A percentile compares a stretch with the other conserved stretches of the same genome.
These are phyloP conservation scores for Drosophila ficusphila DNA, from an alignment of 1,140 invertebrate genomes.

Conservation along the genomic window DNA sequence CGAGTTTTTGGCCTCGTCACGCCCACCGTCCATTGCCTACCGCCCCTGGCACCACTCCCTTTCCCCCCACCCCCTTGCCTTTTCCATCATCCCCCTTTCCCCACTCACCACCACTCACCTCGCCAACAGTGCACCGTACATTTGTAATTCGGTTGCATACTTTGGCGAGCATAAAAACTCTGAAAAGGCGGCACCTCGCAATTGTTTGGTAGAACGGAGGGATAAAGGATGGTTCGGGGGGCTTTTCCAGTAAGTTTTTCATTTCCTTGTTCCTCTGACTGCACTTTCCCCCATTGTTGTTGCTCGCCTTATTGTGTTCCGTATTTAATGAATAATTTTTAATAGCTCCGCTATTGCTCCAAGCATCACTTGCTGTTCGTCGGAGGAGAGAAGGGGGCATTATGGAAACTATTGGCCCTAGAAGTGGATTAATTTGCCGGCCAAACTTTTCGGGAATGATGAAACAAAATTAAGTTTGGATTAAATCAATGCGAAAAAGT, in stretches of 20 bases:
- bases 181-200: slow-evolving; percentile 56
- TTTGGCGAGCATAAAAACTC: slow-evolving; percentile 60
- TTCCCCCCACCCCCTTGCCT: too few species aligned
- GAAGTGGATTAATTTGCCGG: slow-evolving; percentile 46
- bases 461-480: slow-evolving; percentile 53
- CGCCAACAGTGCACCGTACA: slow-evolving; percentile 52
- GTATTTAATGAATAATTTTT: slow-evolving; percentile 82
- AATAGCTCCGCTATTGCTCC: slow-evolving; percentile 63
- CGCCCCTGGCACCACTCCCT: too few species aligned
- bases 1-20: slow-evolving; percentile 25
- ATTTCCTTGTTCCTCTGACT: slow-evolving; percentile 62
- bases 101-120: background rate
- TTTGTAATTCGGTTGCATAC: slow-evolving; percentile 81
- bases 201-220: slow-evolving; percentile 36
- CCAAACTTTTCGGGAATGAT: slow-evolving; percentile 27
- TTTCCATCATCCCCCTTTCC: too few species aligned
- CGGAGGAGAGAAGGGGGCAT: background rate
- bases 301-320: slow-evolving; percentile 55
- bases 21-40: slow-evolving; percentile 4
- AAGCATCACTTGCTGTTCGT: slow-evolving; percentile 15
- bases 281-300: slow-evolving; percentile 38
- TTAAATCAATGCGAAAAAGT: slow-evolving; percentile 38
- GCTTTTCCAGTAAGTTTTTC: slow-evolving; percentile 45
- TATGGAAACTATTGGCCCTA: slow-evolving; percentile 22
- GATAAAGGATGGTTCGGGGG: slow-evolving; percentile 1